phyloP scores from a whole-genome alignment of 2,888 invertebrate species.

The Trimorus sp. region DNA sequence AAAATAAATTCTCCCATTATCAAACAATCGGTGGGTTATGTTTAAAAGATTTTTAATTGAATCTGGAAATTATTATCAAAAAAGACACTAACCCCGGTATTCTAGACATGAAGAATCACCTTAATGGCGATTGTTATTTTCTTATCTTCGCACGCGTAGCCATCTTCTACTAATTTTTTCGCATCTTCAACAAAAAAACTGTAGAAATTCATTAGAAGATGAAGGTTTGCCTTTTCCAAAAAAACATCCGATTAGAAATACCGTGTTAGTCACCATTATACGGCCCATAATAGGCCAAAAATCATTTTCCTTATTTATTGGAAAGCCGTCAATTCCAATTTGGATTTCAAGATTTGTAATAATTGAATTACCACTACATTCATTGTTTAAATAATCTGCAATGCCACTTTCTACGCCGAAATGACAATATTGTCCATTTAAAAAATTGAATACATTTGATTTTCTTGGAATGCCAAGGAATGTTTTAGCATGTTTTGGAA shows the following conservation, averaged over 20 bases:
- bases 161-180: conserved; percentile 5
- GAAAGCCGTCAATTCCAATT: conserved; percentile 11
- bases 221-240: conserved; percentile 14
- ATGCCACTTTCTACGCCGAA: conserved; percentile 2
- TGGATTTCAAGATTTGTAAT: not conserved
- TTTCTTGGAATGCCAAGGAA: not conserved
- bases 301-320: not conserved
- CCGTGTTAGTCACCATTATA: conserved; percentile 1
- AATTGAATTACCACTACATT: not conserved
- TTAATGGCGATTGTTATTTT: conserved; percentile 10
- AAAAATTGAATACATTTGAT: not conserved
- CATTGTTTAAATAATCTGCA: not conserved
- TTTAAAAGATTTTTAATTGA: no score
- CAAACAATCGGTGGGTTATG: no score
- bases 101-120: no score
- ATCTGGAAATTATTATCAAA: no score
- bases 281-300: conserved; percentile 37
- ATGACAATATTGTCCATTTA: not conserved
- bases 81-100: no score
- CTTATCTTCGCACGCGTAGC: not conserved
- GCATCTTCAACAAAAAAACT: conserved; percentile 12
- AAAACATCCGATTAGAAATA: conserved; percentile 28
- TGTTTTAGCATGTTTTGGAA: conserved; percentile 1
- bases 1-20: no score
- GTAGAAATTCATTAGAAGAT: conserved; percentile 1